phyloP scores from a whole-genome alignment of 2,888 invertebrate species.

The Aphidoletes aphidimyza region DNA sequence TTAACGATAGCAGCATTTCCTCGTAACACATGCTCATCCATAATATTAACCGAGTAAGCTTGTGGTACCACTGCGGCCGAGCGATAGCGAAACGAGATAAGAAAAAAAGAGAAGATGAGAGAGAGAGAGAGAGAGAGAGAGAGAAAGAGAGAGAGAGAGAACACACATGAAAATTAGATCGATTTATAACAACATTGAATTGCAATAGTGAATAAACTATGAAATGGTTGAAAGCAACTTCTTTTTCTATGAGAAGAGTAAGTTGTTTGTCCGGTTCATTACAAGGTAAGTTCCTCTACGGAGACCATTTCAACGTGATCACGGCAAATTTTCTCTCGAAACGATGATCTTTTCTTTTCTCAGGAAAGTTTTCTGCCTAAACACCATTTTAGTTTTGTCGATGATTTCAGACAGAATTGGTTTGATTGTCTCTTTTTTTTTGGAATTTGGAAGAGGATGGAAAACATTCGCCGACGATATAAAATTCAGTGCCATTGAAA shows the following conservation, averaged over 20 bases:
- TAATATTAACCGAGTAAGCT: conserved; percentile 88
- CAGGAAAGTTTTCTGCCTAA: too few relatives aligned
- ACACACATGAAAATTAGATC: not conserved
- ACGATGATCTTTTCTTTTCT: too few relatives aligned
- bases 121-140: not conserved
- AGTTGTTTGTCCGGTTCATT: too few relatives aligned
- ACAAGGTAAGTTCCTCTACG: too few relatives aligned
- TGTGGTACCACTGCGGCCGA: conserved; percentile 82
- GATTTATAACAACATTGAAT: not conserved
- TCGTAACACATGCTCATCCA: conserved; percentile 91
- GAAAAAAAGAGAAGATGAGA: not conserved
- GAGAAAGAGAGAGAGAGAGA: not conserved
- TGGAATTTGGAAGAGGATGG: not conserved
- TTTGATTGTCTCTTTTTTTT: not conserved
- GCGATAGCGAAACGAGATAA: not conserved
- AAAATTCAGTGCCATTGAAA: too few relatives aligned
- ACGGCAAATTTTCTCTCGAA: too few relatives aligned
- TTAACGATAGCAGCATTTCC: conserved; percentile 92
- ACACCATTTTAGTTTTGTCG: too few relatives aligned
- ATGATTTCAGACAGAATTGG: too few relatives aligned
- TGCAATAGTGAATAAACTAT: not conserved
- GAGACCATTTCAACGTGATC: too few relatives aligned
- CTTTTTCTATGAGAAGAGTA: too few relatives aligned
- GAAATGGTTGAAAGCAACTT: too few relatives aligned
- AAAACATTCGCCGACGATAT: too few relatives aligned